Conservation (phyloP, 1,140 invertebrate species). For the Rhagoletis pomonella region DNA sequence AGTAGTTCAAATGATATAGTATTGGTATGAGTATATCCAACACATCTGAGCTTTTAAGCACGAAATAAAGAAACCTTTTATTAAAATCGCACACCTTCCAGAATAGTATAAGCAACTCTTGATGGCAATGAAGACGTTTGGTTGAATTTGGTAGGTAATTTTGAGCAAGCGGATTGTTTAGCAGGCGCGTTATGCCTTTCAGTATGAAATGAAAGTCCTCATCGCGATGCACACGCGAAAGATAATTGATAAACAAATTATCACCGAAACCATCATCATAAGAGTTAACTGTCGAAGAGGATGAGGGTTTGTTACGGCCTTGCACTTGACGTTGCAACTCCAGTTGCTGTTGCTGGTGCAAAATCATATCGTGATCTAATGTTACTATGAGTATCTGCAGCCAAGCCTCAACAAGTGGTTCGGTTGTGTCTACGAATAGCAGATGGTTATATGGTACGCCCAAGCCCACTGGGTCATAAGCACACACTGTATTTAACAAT, state of each 20-base stretch:
- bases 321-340: slow-evolving; percentile 63
- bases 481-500: slow-evolving; percentile 95
- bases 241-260: slow-evolving; percentile 99
- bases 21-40: slow-evolving; percentile 98
- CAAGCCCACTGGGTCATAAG: slow-evolving; percentile 97
- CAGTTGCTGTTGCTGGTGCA: slow-evolving; percentile 68
- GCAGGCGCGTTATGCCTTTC: slow-evolving; percentile 93
- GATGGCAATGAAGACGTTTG: slow-evolving; percentile 98
- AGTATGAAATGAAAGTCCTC: slow-evolving; percentile 99
- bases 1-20: slow-evolving; percentile 98
- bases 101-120: slow-evolving; percentile 97
- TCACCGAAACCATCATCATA: slow-evolving; percentile 79
- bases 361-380: slow-evolving; percentile 90
- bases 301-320: slow-evolving; percentile 57
- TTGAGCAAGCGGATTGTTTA: slow-evolving; percentile 98
- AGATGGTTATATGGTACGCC: slow-evolving; percentile 99
- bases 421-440: slow-evolving; percentile 94
- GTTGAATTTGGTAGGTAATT: slow-evolving; percentile 98
- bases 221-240: slow-evolving; percentile 98
- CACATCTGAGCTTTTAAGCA: slow-evolving; percentile 98
- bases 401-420: slow-evolving; percentile 96
- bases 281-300: slow-evolving; percentile 53
- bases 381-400: slow-evolving; percentile 97
- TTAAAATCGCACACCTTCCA: slow-evolving; percentile 99
- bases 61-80: slow-evolving; percentile 99